Base-by-base conservation (phyloP, 1,140 invertebrate genomes). In the Stegodyphus mimosarum region DNA sequence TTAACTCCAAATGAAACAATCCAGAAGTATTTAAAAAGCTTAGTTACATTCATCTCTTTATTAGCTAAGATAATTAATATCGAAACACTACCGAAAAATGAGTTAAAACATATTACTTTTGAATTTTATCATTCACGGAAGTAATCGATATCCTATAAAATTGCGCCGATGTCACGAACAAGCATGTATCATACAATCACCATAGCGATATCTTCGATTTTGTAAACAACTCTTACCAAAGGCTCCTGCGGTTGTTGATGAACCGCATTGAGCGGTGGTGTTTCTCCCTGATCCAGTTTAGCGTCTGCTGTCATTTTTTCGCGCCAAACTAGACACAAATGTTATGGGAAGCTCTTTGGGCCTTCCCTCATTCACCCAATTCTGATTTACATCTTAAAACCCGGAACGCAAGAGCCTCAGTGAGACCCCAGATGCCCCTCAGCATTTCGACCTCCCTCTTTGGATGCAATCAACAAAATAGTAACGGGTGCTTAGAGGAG, bases 301-400 rank as follows among this genome's bases (percentile, higher is more conserved):
- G 73, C n/a, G 63, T 84, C 63, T 50, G 81, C 81, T 71, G 81
- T 84, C 81, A 84, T 84, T 7, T 76, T 74, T 76, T 73, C 51
- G 50, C n/a, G 48, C 51, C 50, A 73, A n/a, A 71, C 33, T 33
- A 33, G 33, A 33, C 33, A 33, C 33, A 33, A 33, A 33, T 3
- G 33, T 33, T 33, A 18, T 18, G 66, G 66, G 66, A 67, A 67
- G 66, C 66, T 17, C n/a, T 18, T 17, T 17, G 17, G 33, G 66
- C 66, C 33, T 67, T 18, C 66, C 66, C 17, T 15, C 66, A 33
- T 33, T 33, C 33, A 33, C 33, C 33, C 33, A 33, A 33, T 33
- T 33, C 33, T 33, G 33, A 33, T 33, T 33, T 33, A 33, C 33
- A 33, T 33, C 33, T 33, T 33, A 33, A 33, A 1, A 33, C 33